A percentile compares a stretch with the other conserved stretches of the same genome.
phyloP scores from a whole-genome alignment of 92 coral and sea anemone species.

The Parazoanthus darwini region DNA sequence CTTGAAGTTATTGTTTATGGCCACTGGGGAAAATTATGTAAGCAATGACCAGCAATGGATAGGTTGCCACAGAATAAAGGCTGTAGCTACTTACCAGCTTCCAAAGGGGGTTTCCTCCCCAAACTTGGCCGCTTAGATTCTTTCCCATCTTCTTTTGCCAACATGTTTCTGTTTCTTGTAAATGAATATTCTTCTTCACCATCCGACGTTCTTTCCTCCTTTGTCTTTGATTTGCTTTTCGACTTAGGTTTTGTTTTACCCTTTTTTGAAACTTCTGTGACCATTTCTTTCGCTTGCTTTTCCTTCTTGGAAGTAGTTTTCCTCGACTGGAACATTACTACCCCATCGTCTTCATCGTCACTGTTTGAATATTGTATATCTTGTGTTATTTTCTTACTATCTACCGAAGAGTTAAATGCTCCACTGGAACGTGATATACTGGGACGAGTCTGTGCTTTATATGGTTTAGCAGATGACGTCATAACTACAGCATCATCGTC shows the following conservation, averaged over 20 bases:
- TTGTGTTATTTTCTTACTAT: neutral
- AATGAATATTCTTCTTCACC: slow-evolving; percentile 5
- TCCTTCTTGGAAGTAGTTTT: slow-evolving; percentile 13
- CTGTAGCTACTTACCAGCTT: slow-evolving; percentile 1
- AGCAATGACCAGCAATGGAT: too few relatives aligned
- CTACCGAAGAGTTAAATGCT: neutral
- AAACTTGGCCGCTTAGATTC: neutral
- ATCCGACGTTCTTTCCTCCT: slow-evolving; percentile 1
- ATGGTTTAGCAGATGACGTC: slow-evolving; percentile 5
- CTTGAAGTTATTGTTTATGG: too few relatives aligned
- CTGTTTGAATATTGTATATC: slow-evolving; percentile 8
- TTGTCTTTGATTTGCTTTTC: slow-evolving; percentile 16
- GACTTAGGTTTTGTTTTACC: slow-evolving; percentile 13
- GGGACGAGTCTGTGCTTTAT: slow-evolving; percentile 8
- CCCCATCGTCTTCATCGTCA: slow-evolving; percentile 34
- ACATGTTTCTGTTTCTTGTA: neutral
- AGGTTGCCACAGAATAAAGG: neutral
- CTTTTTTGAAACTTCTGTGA: neutral
- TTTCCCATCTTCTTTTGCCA: slow-evolving; percentile 3
- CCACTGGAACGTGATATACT: neutral
- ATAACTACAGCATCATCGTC: neutral
- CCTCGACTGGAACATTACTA: slow-evolving; percentile 18
- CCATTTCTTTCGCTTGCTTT: neutral
- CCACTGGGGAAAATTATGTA: too few relatives aligned
- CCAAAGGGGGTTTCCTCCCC: neutral